phyloP scores from a whole-genome alignment of 1,140 invertebrate species.

The Diorhabda sublineata region DNA sequence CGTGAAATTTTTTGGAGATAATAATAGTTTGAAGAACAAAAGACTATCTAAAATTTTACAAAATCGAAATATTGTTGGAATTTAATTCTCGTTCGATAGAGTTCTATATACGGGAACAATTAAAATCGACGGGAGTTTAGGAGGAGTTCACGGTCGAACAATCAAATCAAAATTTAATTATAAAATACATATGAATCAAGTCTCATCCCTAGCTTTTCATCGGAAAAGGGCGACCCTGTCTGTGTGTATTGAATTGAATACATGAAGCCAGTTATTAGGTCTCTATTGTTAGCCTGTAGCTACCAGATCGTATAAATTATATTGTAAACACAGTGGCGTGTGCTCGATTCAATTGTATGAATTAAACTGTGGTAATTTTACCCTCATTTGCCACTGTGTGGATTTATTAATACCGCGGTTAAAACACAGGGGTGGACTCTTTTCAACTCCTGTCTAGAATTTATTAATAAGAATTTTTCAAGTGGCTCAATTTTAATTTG shows the following conservation, averaged over 20 bases:
- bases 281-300: constrained; percentile 45
- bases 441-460: no score
- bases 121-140: neutral
- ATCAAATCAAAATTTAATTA: constrained; percentile 48
- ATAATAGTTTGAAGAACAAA: no score
- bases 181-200: constrained; percentile 46
- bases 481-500: no score
- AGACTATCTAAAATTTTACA: no score
- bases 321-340: constrained; percentile 47
- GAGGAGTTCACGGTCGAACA: constrained; percentile 40
- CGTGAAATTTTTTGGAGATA: no score
- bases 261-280: constrained; percentile 46
- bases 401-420: constrained; percentile 1
- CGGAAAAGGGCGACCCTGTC: constrained; percentile 22
- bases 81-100: no score
- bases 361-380: constrained; percentile 41
- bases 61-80: no score
- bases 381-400: constrained; percentile 20
- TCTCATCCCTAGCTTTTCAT: constrained; percentile 29
- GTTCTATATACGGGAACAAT: neutral
- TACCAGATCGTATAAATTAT: constrained; percentile 48
- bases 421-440: no score
- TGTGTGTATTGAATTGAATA: constrained; percentile 34
- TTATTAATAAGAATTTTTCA: no score
- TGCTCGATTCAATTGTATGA: constrained; percentile 41